Conservation (phyloP, 2,113 vertebrate genomes). For the Hemicordylus capensis region DNA sequence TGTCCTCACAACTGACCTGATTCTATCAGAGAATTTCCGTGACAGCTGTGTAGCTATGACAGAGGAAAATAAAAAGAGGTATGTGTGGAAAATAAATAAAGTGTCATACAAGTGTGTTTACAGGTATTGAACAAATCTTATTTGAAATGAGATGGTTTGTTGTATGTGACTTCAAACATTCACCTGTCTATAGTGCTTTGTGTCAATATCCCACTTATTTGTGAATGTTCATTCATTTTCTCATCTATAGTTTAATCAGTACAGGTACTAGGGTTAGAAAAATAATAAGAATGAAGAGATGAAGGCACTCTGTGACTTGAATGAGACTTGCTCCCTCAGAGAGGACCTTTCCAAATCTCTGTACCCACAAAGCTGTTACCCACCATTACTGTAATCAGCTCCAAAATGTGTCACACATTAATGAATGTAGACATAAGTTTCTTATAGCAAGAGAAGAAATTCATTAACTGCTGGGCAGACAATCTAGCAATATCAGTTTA, state of each 20-base stretch:
- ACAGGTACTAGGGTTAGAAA: not conserved
- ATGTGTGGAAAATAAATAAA: conserved; percentile 44
- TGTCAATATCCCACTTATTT: not conserved
- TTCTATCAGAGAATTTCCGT: conserved; percentile 46
- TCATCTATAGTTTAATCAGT: not conserved
- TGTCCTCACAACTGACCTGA: conserved; percentile 56
- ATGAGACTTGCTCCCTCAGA: not conserved
- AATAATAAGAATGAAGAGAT: not conserved
- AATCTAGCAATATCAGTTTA: not conserved
- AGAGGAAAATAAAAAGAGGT: conserved; percentile 46
- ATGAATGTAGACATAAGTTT: not conserved
- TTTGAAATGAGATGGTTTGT: not conserved
- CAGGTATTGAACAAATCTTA: not conserved
- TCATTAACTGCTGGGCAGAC: not conserved
- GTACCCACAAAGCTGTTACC: not conserved
- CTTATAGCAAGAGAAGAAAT: not conserved
- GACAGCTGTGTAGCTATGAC: conserved; percentile 26
- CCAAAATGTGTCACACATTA: conserved; percentile 15
- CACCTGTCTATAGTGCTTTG: not conserved
- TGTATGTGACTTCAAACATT: not conserved
- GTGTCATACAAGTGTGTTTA: conserved; percentile 5
- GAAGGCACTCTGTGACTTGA: not conserved
- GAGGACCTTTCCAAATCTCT: not conserved
- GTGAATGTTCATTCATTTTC: not conserved
- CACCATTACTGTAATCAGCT: conserved; percentile 46